Percentiles rank a stretch among this genome's conserved stretches.
phyloP scores from a whole-genome alignment of 1,140 invertebrate species.

The Phymastichus coffea region DNA sequence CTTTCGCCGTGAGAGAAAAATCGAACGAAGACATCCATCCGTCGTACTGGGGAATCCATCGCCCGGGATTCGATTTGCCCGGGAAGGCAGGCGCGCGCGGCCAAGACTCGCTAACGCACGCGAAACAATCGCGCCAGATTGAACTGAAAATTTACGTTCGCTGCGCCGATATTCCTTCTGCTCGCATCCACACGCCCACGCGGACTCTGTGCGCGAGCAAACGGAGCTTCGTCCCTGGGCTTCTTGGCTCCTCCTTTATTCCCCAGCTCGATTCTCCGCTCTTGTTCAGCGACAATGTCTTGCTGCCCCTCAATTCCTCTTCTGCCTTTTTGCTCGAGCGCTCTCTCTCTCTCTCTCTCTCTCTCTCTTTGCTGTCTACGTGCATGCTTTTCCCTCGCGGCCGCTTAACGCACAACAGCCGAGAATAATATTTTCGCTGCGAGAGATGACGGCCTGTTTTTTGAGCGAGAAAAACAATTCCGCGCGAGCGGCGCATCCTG shows the following conservation, averaged over 20 bases:
- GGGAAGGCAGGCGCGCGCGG: background rate
- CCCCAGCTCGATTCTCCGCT: background rate
- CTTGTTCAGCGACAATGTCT: background rate
- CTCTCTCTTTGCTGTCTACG: background rate
- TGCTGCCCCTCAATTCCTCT: background rate
- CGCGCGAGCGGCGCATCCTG: too few relatives aligned
- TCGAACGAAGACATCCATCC: too few relatives aligned
- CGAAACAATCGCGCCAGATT: constrained; percentile 26
- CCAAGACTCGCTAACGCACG: constrained; percentile 2
- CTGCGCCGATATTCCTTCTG: constrained; percentile 3
- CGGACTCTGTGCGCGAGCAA: too few relatives aligned
- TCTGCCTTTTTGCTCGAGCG: too few relatives aligned
- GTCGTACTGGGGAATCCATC: constrained; percentile 13
- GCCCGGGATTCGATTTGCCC: constrained; percentile 14
- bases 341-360: background rate
- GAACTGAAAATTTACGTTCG: constrained; percentile 27
- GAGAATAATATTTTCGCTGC: too few relatives aligned
- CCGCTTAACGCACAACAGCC: background rate
- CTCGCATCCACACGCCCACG: background rate
- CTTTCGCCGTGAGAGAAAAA: too few relatives aligned
- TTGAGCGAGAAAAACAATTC: too few relatives aligned
- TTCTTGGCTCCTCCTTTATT: too few relatives aligned
- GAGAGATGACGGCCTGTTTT: too few relatives aligned
- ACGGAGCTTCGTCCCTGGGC: too few relatives aligned
- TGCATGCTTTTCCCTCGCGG: background rate